Evolutionary conservation across 2,888 invertebrate species (phyloP).

Genomic region (Drosophila neotestacea): DNA sequence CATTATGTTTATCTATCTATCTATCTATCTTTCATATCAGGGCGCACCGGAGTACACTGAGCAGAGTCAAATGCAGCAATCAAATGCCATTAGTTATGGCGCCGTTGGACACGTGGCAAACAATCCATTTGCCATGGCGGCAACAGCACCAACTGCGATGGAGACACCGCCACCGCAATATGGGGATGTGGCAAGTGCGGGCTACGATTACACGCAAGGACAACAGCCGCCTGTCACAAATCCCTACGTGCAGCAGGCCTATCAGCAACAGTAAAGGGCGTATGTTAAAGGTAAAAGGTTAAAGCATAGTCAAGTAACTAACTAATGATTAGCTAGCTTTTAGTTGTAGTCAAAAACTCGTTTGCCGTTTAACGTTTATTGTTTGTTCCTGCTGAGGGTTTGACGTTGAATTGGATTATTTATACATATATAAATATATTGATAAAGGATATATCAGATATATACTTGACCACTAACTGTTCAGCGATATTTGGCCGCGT

Average conservation of each 20-base stretch:
- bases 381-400: conserved; percentile 67
- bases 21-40: conserved; percentile 37
- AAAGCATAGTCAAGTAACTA: conserved; percentile 11
- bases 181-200: conserved; percentile 42
- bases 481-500: conserved; percentile 9
- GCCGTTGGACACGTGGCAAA: conserved; percentile 87
- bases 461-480: conserved; percentile 32
- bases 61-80: conserved; percentile 84
- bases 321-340: conserved; percentile 54
- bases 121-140: conserved; percentile 86
- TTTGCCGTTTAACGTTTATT: conserved; percentile 63
- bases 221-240: conserved; percentile 48
- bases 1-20: neutral
- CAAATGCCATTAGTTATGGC: conserved; percentile 87
- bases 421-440: conserved; percentile 28
- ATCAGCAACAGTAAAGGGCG: conserved; percentile 57
- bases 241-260: conserved; percentile 75
- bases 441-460: conserved; percentile 5
- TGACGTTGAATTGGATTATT: conserved; percentile 34
- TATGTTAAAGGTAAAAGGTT: neutral
- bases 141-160: conserved; percentile 85
- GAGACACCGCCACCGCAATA: conserved; percentile 85
- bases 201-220: conserved; percentile 69
- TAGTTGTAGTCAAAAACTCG: conserved; percentile 64
- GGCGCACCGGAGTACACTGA: conserved; percentile 83